These are phyloP conservation scores for Apamea crenata DNA, from an alignment of 2,888 invertebrate genomes.

Conservation along the genomic window DNA sequence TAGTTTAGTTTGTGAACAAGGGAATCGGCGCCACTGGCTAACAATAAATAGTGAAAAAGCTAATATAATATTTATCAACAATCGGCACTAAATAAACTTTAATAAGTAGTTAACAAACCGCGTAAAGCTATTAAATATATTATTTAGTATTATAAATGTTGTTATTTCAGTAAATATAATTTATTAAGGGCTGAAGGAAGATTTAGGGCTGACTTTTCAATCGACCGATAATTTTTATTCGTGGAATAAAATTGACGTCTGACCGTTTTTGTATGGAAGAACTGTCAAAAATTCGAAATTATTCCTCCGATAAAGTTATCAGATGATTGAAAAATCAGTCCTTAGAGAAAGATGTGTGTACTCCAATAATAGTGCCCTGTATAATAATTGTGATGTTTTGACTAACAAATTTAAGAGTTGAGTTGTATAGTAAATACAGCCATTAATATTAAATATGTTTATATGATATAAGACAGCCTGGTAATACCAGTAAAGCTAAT, in stretches of 20 bases:
- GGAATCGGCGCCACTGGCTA: neutral
- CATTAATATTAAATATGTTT: slow-evolving; percentile 64
- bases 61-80: slow-evolving; percentile 45
- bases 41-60: slow-evolving; percentile 36
- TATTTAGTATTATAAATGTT: slow-evolving; percentile 40
- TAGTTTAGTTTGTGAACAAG: no score
- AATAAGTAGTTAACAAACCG: slow-evolving; percentile 70
- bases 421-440: slow-evolving; percentile 60
- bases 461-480: slow-evolving; percentile 68
- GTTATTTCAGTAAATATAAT: slow-evolving; percentile 36
- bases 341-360: slow-evolving; percentile 52
- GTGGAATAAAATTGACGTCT: no score
- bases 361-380: slow-evolving; percentile 52
- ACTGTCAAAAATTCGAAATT: no score
- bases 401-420: slow-evolving; percentile 51
- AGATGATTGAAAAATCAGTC: no score
- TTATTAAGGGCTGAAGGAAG: slow-evolving; percentile 35
- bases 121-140: slow-evolving; percentile 63
- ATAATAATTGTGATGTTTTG: slow-evolving; percentile 64
- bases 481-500: slow-evolving; percentile 72
- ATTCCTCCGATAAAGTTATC: no score
- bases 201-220: neutral
- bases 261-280: no score
- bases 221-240: no score
- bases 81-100: slow-evolving; percentile 60